Conservation (phyloP, 2,888 invertebrate genomes). For the Tipula lateralis region DNA sequence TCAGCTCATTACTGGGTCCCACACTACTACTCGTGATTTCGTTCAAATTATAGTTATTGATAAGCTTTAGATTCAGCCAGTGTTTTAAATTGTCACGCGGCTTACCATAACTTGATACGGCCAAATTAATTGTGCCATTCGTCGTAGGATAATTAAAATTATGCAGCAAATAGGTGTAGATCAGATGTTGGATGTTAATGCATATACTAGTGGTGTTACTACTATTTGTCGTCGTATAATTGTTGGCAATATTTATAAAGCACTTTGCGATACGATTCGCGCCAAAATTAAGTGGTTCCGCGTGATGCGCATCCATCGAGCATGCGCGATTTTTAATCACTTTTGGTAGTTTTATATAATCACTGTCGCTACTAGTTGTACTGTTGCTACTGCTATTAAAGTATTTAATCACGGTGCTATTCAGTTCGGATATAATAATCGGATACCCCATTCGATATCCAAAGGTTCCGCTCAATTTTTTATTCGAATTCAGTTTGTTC, state of each 20-base stretch:
- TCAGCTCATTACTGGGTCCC: conserved; percentile 36
- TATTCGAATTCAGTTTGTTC: not conserved
- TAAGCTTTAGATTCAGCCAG: conserved; percentile 42
- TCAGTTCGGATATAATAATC: conserved; percentile 39
- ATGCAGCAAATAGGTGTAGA: conserved; percentile 36
- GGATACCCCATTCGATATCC: conserved; percentile 43
- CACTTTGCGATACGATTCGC: conserved; percentile 42
- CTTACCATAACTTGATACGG: conserved; percentile 43
- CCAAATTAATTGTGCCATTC: conserved; percentile 32
- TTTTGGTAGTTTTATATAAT: not conserved
- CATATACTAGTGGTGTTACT: conserved; percentile 43
- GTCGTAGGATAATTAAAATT: not conserved
- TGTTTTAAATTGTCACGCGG: conserved; percentile 39
- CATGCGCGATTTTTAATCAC: not conserved
- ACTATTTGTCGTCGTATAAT: conserved; percentile 31
- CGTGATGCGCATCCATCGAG: not conserved
- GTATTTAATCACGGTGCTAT: conserved; percentile 30
- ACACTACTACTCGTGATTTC: conserved; percentile 38
- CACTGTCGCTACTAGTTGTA: not conserved
- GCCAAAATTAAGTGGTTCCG: conserved; percentile 40
- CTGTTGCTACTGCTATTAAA: not conserved
- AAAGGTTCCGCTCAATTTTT: conserved; percentile 40
- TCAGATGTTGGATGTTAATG: conserved; percentile 39
- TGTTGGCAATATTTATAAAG: conserved; percentile 37
- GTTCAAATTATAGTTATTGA: conserved; percentile 37